A percentile compares a stretch with the other conserved stretches of the same genome.
These are phyloP conservation scores for Typhlomys cinereus DNA, from an alignment of 2,113 vertebrate genomes.

Conservation along the genomic window DNA sequence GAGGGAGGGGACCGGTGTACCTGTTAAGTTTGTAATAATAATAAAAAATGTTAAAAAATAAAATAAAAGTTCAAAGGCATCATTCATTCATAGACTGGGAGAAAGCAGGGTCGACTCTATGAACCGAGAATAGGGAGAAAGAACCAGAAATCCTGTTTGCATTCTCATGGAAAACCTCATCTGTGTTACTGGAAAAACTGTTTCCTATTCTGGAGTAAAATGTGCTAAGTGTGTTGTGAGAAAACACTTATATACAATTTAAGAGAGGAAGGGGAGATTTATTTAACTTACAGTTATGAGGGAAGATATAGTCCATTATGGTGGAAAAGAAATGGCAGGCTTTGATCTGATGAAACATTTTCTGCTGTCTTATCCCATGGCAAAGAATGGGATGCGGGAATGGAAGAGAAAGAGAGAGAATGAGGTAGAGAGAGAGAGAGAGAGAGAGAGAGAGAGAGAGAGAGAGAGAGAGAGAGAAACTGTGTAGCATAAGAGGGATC, in stretches of 20 bases:
- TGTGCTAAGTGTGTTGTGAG: fast-evolving
- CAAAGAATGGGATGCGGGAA: no score
- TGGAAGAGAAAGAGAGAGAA: no score
- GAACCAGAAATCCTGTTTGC: neutral
- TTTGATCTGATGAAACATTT: neutral
- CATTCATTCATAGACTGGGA: neutral
- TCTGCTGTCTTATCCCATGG: neutral
- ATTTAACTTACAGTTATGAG: neutral
- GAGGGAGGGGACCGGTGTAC: no score
- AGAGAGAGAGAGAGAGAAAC: neutral
- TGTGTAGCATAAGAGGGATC: neutral
- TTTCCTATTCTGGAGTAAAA: neutral
- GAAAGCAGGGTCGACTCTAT: no score
- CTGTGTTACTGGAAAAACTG: neutral
- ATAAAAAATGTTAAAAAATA: no score
- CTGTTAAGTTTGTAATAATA: no score
- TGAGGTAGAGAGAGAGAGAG: neutral
- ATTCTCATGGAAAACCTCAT: neutral
- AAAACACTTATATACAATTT: no score
- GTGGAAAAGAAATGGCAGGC: neutral
- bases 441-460: neutral
- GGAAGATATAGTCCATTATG: no score
- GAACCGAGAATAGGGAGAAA: neutral
- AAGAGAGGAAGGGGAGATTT: neutral
- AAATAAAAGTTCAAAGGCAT: no score